These are phyloP conservation scores for Stigmatopora nigra DNA, from an alignment of 2,113 vertebrate species.

Conservation along the genomic window DNA sequence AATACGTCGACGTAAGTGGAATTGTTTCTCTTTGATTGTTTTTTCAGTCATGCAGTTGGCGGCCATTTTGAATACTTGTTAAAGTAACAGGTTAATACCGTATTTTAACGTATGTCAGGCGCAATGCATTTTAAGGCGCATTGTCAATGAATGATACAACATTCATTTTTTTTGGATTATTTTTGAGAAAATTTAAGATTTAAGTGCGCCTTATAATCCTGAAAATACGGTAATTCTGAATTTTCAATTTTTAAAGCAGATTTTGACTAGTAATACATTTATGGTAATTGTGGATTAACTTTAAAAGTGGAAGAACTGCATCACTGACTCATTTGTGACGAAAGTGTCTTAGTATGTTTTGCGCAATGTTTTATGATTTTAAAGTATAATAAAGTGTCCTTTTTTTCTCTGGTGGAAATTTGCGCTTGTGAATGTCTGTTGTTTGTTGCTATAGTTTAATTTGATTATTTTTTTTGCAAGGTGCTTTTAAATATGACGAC, in stretches of 20 bases:
- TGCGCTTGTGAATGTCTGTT: slow-evolving; percentile 31
- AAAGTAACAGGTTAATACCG: neutral
- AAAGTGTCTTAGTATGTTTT: neutral
- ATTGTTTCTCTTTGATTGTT: slow-evolving; percentile 61
- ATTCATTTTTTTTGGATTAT: no score
- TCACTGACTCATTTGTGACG: slow-evolving; percentile 20
- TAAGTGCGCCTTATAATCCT: no score
- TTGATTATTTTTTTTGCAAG: neutral
- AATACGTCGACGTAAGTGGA: slow-evolving; percentile 99
- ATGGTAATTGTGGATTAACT: neutral
- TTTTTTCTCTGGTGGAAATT: slow-evolving; percentile 7
- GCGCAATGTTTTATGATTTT: slow-evolving; percentile 6
- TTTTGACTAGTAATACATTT: no score
- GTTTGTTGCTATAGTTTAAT: slow-evolving; percentile 15
- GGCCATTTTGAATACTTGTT: slow-evolving; percentile 3
- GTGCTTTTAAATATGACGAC: slow-evolving; percentile 7
- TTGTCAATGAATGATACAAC: no score
- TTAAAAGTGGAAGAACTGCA: slow-evolving; percentile 42
- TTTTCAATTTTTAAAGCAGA: no score
- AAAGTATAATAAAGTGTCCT: slow-evolving; percentile 20
- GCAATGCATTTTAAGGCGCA: no score
- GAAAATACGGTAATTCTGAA: no score
- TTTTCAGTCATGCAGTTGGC: slow-evolving; percentile 54
- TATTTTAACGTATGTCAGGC: no score
- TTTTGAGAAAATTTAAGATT: no score